Base-by-base conservation (phyloP, 2,113 vertebrate genomes). In the Halcyon malimbica region DNA sequence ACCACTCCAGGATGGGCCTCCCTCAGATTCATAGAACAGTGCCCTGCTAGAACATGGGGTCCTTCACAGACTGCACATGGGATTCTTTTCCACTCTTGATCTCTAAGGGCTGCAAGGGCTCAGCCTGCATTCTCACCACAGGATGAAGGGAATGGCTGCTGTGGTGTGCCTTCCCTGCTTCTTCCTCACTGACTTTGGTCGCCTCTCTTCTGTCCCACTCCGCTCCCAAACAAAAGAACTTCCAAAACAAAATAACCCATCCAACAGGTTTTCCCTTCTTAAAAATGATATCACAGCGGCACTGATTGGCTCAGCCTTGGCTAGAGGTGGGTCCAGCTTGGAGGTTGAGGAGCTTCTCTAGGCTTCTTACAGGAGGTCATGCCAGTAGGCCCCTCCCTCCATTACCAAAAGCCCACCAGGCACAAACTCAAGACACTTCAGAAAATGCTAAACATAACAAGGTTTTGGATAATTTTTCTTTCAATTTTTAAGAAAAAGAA, bases 391-490 rank as follows among this genome's bases (percentile, higher is more conserved):
- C 10, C 24, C 24, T 63, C 35, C 60, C 41, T 16, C 35, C 13
- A 39, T 35, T 63, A 63, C 60, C 23, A 63, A 63, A 26, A 39
- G 7, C 35, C 23, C 24, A 17, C 15, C 35, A 17, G 35, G 9
- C 15, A 63, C 16, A 39, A 63, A 25, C 15, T 15, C 35, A 39
- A 39, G 23, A 26, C 9, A 24, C 35, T 63, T 63, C 23, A 59
- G 46, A 53, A 87, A 81, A 46, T 44, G 17, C 5, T 71, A 69
- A 69, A 20, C 6, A n/a, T 56, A n/a, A 26, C 37, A 76, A 76
- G 1, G 8, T 26, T 42, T 50, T 9, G 4, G 1, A 0, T 57
- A 9, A 54, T 56, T 79, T 82, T 64, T 26, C 1, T 18, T 60
- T 39, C 1, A 5, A 5, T 50, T 31, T 77, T 80, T 42, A 16